phyloP scores from a whole-genome alignment of 2,113 vertebrate genomes.

The Phainopepla nitens region DNA sequence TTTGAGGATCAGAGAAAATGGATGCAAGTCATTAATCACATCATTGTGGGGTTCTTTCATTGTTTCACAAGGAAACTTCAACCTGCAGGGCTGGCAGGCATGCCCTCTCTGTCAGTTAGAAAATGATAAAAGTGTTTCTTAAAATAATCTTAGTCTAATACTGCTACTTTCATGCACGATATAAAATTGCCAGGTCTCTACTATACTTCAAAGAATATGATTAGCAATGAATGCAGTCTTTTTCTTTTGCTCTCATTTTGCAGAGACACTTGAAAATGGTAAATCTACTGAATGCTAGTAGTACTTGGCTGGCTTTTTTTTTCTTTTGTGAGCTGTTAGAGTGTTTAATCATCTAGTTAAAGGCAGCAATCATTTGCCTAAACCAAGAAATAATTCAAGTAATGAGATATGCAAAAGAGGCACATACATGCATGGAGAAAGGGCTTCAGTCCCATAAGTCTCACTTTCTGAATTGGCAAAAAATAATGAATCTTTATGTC shows the following conservation, averaged over 20 bases:
- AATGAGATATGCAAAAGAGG: conserved; percentile 71
- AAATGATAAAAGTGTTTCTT: conserved; percentile 63
- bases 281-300: conserved; percentile 19
- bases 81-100: not conserved
- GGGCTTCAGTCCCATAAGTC: conserved; percentile 46
- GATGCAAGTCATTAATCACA: conserved; percentile 51
- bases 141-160: conserved; percentile 66
- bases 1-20: conserved; percentile 48
- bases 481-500: conserved; percentile 77
- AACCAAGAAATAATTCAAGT: conserved; percentile 69
- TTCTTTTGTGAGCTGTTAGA: conserved; percentile 13
- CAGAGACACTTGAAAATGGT: conserved; percentile 27
- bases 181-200: conserved; percentile 19
- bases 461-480: conserved; percentile 68
- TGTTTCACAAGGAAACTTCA: conserved; percentile 31
- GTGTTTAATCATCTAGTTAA: conserved; percentile 68
- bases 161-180: not conserved
- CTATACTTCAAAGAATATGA: conserved; percentile 51
- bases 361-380: conserved; percentile 60
- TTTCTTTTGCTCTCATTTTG: conserved; percentile 21
- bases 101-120: conserved; percentile 34
- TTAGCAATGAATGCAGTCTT: conserved; percentile 17
- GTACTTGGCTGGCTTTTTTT: not conserved
- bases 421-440: not conserved
- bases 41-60: conserved; percentile 13